Evolutionary conservation across 2,797 vertebrate genomes (phyloP).

Genomic region (Syncerus caffer): DNA sequence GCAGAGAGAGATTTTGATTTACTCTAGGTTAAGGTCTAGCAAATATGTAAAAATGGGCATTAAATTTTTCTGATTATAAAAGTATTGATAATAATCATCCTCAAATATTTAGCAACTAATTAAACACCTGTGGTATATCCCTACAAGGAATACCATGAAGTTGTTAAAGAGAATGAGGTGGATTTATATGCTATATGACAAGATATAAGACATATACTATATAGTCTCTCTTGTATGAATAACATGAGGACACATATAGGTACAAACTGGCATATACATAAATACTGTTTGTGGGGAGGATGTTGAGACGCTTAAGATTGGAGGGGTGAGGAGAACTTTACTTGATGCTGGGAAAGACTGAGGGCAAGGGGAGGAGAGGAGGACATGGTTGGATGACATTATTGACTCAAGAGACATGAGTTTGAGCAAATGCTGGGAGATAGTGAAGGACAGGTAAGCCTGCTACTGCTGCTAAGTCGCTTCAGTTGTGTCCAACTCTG

Average conservation of each 20-base stretch:
- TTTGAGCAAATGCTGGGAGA: not conserved
- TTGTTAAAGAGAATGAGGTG: not conserved
- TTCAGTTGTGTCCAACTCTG: no score
- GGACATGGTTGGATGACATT: not conserved
- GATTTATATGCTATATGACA: not conserved
- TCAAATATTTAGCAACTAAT: slow-evolving; percentile 21
- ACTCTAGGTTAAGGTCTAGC: not conserved
- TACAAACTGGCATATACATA: not conserved
- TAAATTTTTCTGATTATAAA: slow-evolving; percentile 17
- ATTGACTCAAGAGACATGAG: not conserved
- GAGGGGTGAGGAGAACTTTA: not conserved
- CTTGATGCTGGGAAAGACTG: not conserved
- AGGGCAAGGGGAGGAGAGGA: not conserved
- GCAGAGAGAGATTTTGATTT: not conserved
- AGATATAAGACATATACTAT: not conserved
- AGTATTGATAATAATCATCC: not conserved
- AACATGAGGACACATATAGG: not conserved
- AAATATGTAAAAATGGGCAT: not conserved
- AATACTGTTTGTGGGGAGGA: not conserved
- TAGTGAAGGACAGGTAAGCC: not conserved
- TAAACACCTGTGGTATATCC: not conserved
- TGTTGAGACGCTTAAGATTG: not conserved
- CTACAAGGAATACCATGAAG: not conserved
- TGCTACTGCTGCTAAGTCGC: no score
- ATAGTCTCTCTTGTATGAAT: not conserved